Evolutionary conservation across 2,113 vertebrate genomes (phyloP).

Genomic region (Ranitomeya variabilis): DNA sequence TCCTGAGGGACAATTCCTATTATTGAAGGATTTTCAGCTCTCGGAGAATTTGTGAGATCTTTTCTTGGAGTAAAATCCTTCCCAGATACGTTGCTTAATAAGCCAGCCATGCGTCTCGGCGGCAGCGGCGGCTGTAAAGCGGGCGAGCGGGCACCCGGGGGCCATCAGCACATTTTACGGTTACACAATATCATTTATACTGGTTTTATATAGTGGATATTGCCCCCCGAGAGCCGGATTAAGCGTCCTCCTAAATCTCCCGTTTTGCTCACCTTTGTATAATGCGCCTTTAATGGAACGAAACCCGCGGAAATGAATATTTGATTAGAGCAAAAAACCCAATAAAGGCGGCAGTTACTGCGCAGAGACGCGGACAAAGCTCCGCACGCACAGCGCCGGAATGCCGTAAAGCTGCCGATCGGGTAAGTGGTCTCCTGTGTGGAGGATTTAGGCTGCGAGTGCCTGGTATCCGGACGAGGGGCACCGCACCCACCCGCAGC

Average conservation of each 20-base stretch:
- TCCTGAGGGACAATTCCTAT: conserved; percentile 59
- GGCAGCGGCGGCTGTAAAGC: conserved; percentile 67
- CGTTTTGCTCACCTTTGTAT: conserved; percentile 73
- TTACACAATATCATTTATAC: conserved; percentile 73
- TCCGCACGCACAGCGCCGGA: conserved; percentile 63
- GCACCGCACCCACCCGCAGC: background rate
- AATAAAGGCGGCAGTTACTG: conserved; percentile 71
- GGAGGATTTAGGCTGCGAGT: conserved; percentile 60
- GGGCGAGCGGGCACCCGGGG: conserved; percentile 67
- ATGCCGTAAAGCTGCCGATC: conserved; percentile 64
- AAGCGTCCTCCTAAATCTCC: conserved; percentile 72
- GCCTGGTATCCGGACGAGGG: conserved; percentile 7
- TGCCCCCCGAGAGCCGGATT: conserved; percentile 68
- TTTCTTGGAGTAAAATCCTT: conserved; percentile 60
- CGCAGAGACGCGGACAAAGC: conserved; percentile 68
- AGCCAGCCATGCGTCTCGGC: conserved; percentile 69
- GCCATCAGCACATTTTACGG: conserved; percentile 74
- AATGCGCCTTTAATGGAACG: conserved; percentile 71
- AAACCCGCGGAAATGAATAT: conserved; percentile 70
- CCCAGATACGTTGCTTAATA: conserved; percentile 72
- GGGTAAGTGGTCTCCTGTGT: conserved; percentile 60
- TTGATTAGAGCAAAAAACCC: conserved; percentile 70
- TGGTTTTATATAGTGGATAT: conserved; percentile 73
- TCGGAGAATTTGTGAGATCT: conserved; percentile 60
- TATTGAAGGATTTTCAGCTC: conserved; percentile 59